A percentile compares a stretch with the other conserved stretches of the same genome.
These are phyloP conservation scores for Gastrophysa polygoni DNA, from an alignment of 2,888 invertebrate species.

Conservation along the genomic window DNA sequence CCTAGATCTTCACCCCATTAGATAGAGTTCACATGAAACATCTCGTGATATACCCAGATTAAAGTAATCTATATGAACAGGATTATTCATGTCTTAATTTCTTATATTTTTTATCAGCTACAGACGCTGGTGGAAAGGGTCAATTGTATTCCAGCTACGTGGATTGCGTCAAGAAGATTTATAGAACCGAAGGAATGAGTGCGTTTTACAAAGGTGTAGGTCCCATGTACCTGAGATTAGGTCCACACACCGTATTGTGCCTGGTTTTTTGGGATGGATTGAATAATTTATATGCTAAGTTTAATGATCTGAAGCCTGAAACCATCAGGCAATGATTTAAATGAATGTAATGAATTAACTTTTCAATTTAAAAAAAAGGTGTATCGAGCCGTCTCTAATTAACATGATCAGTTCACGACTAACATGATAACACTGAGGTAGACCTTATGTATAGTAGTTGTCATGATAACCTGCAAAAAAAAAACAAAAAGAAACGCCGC, in stretches of 20 bases:
- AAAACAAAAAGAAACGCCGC: too few relatives aligned
- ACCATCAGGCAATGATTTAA: background rate
- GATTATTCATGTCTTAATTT: background rate
- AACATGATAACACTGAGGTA: too few relatives aligned
- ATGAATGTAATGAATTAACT: too few relatives aligned
- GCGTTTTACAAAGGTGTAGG: constrained; percentile 92
- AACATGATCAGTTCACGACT: too few relatives aligned
- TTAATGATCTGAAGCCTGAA: background rate
- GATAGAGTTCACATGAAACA: too few relatives aligned
- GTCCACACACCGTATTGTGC: constrained; percentile 87
- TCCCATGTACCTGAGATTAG: constrained; percentile 85
- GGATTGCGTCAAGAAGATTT: constrained; percentile 80
- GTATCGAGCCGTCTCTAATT: too few relatives aligned
- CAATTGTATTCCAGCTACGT: constrained; percentile 72
- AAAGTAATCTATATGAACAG: too few relatives aligned
- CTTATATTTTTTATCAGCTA: constrained; percentile 54
- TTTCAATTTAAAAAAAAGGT: too few relatives aligned
- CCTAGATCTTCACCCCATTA: too few relatives aligned
- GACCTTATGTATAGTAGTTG: too few relatives aligned
- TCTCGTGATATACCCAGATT: too few relatives aligned
- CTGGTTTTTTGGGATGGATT: constrained; percentile 87
- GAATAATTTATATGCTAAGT: constrained; percentile 48
- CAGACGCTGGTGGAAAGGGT: constrained; percentile 66
- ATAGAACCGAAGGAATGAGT: constrained; percentile 73
- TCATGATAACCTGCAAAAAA: too few relatives aligned